Percentiles rank a stretch among this genome's conserved stretches.
phyloP scores from a whole-genome alignment of 2,113 vertebrate species.

The Eulemur rufifrons region DNA sequence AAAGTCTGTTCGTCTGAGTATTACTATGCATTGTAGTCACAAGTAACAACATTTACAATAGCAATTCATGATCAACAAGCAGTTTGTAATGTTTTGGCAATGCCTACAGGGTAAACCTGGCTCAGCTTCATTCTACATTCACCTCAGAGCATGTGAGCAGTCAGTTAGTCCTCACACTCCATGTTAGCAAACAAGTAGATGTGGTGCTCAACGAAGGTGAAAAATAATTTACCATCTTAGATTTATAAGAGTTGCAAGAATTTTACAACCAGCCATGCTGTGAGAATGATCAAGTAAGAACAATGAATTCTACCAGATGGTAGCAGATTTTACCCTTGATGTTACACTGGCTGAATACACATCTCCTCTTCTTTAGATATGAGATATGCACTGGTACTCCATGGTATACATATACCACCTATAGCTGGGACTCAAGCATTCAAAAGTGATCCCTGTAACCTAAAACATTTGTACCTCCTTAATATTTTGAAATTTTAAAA shows the following conservation, averaged over 20 bases:
- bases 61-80: conserved; percentile 55
- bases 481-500: no score
- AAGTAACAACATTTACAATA: conserved; percentile 13
- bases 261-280: neutral
- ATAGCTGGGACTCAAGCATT: no score
- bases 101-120: neutral
- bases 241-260: neutral
- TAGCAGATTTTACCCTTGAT: neutral
- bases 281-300: neutral
- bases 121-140: neutral
- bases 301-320: neutral
- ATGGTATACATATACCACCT: no score
- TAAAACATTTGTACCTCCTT: no score
- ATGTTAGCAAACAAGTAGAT: neutral
- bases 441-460: no score
- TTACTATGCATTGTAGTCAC: neutral
- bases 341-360: neutral
- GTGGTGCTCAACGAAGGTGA: neutral
- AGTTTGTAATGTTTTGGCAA: neutral
- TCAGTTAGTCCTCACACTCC: neutral
- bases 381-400: neutral
- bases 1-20: neutral
- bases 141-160: neutral
- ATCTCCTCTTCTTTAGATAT: neutral
- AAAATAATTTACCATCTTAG: neutral